A percentile compares a stretch with the other conserved stretches of the same genome.
phyloP scores from a whole-genome alignment of 2,113 vertebrate species.

The Dolichallabes microphthalmus region DNA sequence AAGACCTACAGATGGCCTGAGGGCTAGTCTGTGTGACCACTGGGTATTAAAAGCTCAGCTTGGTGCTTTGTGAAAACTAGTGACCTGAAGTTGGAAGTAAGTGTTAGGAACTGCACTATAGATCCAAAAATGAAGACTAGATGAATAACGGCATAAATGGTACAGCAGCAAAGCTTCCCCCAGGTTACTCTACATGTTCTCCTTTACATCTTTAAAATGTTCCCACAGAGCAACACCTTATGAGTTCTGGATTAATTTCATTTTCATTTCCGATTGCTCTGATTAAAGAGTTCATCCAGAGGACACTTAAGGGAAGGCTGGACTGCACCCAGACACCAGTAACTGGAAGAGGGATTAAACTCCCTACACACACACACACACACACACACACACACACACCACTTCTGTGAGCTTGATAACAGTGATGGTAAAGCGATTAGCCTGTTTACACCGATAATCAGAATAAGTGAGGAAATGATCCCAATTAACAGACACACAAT shows the following conservation, averaged over 20 bases:
- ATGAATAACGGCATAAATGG: neutral
- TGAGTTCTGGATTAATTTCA: neutral
- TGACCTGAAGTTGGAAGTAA: neutral
- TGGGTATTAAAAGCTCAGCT: neutral
- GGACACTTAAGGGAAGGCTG: neutral
- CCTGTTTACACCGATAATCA: neutral
- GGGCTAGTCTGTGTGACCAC: too few relatives aligned
- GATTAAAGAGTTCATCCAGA: neutral
- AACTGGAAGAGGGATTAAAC: neutral
- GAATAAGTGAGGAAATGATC: neutral
- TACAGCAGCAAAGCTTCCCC: neutral
- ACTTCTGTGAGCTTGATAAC: neutral
- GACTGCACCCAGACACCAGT: neutral
- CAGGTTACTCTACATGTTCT: neutral
- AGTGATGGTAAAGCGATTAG: neutral
- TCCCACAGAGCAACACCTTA: neutral
- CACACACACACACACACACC: neutral
- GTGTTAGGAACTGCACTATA: neutral
- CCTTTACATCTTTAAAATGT: too few relatives aligned
- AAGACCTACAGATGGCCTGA: too few relatives aligned
- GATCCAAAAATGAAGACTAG: neutral
- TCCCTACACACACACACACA: too few relatives aligned
- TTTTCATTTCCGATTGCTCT: neutral
- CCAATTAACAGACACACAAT: constrained; percentile 4
- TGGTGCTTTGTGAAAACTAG: neutral